Evolutionary conservation across 2,888 invertebrate genomes (phyloP).

Genomic region (Morinoia aosen): DNA sequence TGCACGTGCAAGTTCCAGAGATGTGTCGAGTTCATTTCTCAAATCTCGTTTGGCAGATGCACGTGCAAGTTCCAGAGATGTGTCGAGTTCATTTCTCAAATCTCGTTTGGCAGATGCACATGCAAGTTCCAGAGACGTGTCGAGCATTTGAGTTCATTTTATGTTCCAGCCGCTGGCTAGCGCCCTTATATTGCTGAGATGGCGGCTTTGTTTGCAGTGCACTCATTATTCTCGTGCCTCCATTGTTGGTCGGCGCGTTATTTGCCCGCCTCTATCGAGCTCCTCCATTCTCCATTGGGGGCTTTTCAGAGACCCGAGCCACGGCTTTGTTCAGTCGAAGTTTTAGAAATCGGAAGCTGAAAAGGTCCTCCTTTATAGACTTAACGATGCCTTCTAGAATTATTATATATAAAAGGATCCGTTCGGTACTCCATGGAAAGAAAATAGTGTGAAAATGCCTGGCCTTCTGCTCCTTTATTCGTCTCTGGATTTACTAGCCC

Average conservation of each 20-base stretch:
- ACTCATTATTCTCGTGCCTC: constrained; percentile 47
- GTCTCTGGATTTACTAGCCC: background rate
- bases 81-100: too few relatives aligned
- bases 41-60: too few relatives aligned
- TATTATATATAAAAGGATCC: constrained; percentile 4
- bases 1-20: too few relatives aligned
- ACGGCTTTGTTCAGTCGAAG: background rate
- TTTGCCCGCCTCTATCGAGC: constrained; percentile 43
- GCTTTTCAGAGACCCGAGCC: constrained; percentile 40
- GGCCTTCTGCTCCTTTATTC: background rate
- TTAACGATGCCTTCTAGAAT: background rate
- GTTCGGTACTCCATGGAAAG: background rate
- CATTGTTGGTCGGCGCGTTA: background rate
- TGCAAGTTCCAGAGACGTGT: background rate
- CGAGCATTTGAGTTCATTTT: background rate
- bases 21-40: too few relatives aligned
- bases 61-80: too few relatives aligned
- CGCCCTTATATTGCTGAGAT: background rate
- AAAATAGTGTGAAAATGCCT: constrained; percentile 17
- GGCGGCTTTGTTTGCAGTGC: constrained; percentile 40
- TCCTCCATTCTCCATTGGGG: background rate
- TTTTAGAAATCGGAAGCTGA: constrained; percentile 28
- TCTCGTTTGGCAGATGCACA: background rate
- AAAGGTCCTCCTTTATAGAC: constrained; percentile 25
- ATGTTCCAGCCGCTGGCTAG: background rate